Percentiles rank a stretch among this genome's conserved stretches.
Conservation (phyloP, 2,888 invertebrate species). For the Chrysotoxum bicinctum region DNA sequence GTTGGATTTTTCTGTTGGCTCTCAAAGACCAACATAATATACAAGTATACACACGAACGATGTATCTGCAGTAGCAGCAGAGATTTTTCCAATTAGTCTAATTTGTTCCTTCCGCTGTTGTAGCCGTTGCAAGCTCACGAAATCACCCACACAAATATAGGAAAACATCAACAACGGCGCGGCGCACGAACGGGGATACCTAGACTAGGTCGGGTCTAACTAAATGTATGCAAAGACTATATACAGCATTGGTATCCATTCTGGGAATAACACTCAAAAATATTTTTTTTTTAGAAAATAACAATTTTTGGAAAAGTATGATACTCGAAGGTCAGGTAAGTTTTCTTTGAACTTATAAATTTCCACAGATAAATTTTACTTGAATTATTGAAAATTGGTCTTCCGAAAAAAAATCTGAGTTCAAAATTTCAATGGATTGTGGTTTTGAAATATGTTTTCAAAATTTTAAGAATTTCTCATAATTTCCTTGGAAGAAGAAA, state of each 20-base stretch:
- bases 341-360: no score
- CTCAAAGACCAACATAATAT: constrained; percentile 8
- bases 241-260: background rate
- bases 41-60: background rate
- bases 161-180: background rate
- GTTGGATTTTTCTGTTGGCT: constrained; percentile 30
- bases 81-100: constrained; percentile 74
- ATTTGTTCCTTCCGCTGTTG: constrained; percentile 73
- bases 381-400: no score
- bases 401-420: no score
- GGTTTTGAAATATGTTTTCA: no score
- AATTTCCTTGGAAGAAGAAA: no score
- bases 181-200: background rate
- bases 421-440: no score
- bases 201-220: background rate
- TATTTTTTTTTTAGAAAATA: background rate
- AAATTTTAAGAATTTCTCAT: no score
- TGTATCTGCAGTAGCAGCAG: constrained; percentile 57
- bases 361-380: no score
- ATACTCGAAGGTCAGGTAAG: no score
- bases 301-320: no score
- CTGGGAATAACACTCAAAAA: background rate
- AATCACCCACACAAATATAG: constrained; percentile 10
- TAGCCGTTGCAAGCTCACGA: constrained; percentile 51
- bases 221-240: background rate